Evolutionary conservation across 2,888 invertebrate genomes (phyloP).

Genomic region (Andrena camellia): DNA sequence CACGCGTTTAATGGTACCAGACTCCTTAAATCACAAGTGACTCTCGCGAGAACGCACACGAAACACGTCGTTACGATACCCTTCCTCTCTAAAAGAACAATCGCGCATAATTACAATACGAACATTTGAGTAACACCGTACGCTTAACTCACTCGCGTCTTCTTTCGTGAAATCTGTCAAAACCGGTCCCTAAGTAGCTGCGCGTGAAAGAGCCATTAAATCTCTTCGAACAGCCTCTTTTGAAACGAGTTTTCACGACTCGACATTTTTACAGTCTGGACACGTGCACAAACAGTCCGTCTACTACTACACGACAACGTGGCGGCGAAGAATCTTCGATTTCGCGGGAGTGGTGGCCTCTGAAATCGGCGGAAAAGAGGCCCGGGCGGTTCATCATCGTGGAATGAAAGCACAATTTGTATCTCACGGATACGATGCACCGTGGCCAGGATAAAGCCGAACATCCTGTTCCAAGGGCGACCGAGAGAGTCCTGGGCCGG

Average conservation of each 20-base stretch:
- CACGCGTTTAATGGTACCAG: too few relatives aligned
- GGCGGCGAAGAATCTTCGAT: not conserved
- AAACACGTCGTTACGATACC: too few relatives aligned
- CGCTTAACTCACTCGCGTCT: too few relatives aligned
- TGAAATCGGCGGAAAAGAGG: not conserved
- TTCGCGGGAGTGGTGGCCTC: not conserved
- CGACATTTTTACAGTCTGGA: not conserved
- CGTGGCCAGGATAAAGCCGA: slow-evolving; percentile 65
- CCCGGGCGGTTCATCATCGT: slow-evolving; percentile 63
- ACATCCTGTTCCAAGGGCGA: slow-evolving; percentile 72
- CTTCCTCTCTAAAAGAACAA: not conserved
- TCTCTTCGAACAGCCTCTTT: not conserved
- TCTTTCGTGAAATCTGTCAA: not conserved
- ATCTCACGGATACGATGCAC: slow-evolving; percentile 65
- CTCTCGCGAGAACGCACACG: too few relatives aligned
- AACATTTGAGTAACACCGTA: not conserved
- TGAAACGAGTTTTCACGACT: not conserved
- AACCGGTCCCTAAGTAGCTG: slow-evolving; percentile 5
- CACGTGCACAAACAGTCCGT: not conserved
- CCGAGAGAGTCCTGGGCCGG: slow-evolving; percentile 48
- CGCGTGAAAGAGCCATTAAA: not conserved
- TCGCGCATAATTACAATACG: not conserved
- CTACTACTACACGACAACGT: not conserved
- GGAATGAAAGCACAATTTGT: slow-evolving; percentile 70
- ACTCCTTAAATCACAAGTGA: too few relatives aligned